phyloP scores from a whole-genome alignment of 2,888 invertebrate species.

The Chaitophorus viminalis region DNA sequence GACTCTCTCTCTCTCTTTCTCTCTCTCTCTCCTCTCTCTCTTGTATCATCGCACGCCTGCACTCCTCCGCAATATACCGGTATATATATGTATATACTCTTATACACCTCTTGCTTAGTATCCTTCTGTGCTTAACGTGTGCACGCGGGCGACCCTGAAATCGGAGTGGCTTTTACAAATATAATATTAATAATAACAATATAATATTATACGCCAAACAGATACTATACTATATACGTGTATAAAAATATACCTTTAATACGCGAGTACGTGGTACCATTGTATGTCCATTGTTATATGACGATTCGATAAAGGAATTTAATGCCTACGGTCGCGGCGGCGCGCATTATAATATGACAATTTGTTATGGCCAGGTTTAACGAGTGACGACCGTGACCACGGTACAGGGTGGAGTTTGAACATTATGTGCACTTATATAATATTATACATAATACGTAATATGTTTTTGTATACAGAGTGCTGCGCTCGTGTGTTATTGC shows the following conservation, averaged over 20 bases:
- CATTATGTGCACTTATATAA: not conserved
- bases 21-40: not conserved
- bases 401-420: not conserved
- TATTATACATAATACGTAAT: no score
- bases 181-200: not conserved
- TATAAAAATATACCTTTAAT: not conserved
- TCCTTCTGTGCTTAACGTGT: not conserved
- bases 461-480: not conserved
- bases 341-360: slow-evolving; percentile 51
- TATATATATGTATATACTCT: no score
- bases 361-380: slow-evolving; percentile 48
- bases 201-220: not conserved
- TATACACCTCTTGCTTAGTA: no score
- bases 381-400: slow-evolving; percentile 27
- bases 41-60: not conserved
- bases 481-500: slow-evolving; percentile 3
- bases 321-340: no score
- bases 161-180: slow-evolving; percentile 40
- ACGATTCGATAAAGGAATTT: slow-evolving; percentile 23
- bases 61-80: not conserved
- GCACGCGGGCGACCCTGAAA: slow-evolving; percentile 41
- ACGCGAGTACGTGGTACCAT: not conserved
- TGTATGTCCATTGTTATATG: slow-evolving; percentile 6
- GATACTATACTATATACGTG: not conserved
- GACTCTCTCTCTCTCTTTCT: not conserved